Evolutionary conservation across 2,888 invertebrate species (phyloP), one percentile per base, ranked within the genome.

Genomic region (Blera fallax): DNA sequence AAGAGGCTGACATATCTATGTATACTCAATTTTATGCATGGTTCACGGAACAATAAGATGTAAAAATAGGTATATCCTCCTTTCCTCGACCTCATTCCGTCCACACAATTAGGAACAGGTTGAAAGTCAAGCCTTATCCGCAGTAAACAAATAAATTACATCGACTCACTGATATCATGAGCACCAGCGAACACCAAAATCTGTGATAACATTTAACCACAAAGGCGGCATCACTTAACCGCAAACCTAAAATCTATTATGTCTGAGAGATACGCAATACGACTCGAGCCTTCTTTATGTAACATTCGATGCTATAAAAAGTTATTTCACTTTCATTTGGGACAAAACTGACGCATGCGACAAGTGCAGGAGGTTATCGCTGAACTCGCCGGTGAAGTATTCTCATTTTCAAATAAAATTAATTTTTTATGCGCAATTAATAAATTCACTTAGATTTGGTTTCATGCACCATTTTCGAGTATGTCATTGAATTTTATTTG

Each of bases 331-430:
- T 40, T 40, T 40, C 24, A 60, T 60, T 27, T 60, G 10, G 32
- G 48, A 18, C 64, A 40, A 24, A 24, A 18, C 16, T 64, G 64
- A 64, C 64, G 64, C 64, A 48, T 27, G 29, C 48, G 18, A n/a
- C 11, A 16, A 64, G 64, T 8, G 45, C 32, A 48, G 18, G 45
- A 16, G 64, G 64, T 64, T 64, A 64, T 64, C 64, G 6, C 11
- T 8, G 29, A 64, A 32, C 64, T 48, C 48, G 45, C 21, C 32
- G n/a, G n/a, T 40, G 14, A 43, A 11, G 16, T 6, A 24, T 43
- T 32, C 7, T n/a, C 14, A 48, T 29, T 60, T 60, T 60, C 43
- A 27, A 27, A 43, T 27, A 21, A 40, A 60, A 60, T 62, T 27
- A 62, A 62, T 7, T 5, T 54, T 54, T 29, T 10, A 54, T 54